phyloP scores from a whole-genome alignment of 2,113 vertebrate genomes.

The Pogonocichla stellata region DNA sequence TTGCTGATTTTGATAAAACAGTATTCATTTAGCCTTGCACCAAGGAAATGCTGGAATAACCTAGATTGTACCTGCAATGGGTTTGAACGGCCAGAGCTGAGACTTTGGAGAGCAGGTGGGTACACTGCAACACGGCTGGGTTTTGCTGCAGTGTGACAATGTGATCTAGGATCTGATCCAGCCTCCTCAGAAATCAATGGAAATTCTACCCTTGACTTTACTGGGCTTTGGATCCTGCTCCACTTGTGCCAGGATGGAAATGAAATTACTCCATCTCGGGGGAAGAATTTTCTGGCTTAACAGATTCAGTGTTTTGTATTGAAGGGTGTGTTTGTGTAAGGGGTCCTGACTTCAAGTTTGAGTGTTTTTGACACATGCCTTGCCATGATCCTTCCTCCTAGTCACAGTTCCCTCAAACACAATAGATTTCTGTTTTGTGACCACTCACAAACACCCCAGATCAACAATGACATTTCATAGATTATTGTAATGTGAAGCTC shows the following conservation, averaged over 20 bases:
- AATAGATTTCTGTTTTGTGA: background rate
- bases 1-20: background rate
- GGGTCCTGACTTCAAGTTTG: background rate
- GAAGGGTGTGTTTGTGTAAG: background rate
- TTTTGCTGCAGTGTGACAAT: constrained; percentile 14
- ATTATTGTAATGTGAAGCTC: background rate
- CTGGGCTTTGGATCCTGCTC: constrained; percentile 12
- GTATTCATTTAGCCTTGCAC: background rate
- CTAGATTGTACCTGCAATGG: background rate
- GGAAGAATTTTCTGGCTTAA: background rate
- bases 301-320: background rate
- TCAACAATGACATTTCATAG: background rate
- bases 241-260: background rate
- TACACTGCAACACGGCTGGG: background rate
- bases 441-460: background rate
- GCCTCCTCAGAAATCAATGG: constrained; percentile 37
- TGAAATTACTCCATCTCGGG: background rate
- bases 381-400: background rate
- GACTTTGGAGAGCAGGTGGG: background rate
- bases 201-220: constrained; percentile 55
- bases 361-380: background rate
- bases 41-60: background rate
- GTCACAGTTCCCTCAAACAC: background rate
- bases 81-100: background rate
- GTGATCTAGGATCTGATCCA: constrained; percentile 38